phyloP scores from a whole-genome alignment of 2,888 invertebrate genomes.

The Amblyjoppa proteus region DNA sequence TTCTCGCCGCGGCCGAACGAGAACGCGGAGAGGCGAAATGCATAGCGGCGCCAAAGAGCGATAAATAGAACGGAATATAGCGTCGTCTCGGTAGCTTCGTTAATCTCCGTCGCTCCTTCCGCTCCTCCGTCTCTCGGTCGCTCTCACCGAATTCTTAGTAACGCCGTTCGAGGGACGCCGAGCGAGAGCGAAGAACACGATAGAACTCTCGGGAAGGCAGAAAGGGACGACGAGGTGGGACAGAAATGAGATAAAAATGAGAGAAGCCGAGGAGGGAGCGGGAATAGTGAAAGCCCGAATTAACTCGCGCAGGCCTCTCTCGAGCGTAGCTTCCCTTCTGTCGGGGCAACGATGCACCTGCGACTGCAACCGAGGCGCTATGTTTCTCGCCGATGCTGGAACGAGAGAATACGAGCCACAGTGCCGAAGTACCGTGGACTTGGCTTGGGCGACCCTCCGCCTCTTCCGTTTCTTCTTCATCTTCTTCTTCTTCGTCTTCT shows the following conservation, averaged over 20 bases:
- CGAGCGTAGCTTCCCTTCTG: slow-evolving; percentile 53
- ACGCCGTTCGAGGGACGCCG: slow-evolving; percentile 66
- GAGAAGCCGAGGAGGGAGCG: slow-evolving; percentile 57
- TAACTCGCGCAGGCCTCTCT: slow-evolving; percentile 72
- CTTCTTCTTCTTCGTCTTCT: slow-evolving; percentile 57
- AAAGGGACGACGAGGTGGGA: slow-evolving; percentile 61
- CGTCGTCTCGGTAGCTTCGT: slow-evolving; percentile 44
- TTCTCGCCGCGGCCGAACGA: slow-evolving; percentile 3
- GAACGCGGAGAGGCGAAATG: slow-evolving; percentile 7
- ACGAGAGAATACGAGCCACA: slow-evolving; percentile 37
- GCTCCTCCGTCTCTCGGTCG: slow-evolving; percentile 36
- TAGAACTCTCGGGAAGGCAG: slow-evolving; percentile 47
- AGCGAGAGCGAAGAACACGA: slow-evolving; percentile 64
- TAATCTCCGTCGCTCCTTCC: slow-evolving; percentile 55
- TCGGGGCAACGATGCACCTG: slow-evolving; percentile 72
- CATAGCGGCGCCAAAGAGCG: slow-evolving; percentile 73
- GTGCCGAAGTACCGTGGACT: neutral
- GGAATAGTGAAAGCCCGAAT: slow-evolving; percentile 73
- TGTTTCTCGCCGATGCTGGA: slow-evolving; percentile 58
- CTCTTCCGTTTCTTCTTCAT: slow-evolving; percentile 24
- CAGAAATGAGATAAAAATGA: slow-evolving; percentile 58
- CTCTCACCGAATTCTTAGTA: slow-evolving; percentile 74
- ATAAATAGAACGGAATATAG: slow-evolving; percentile 79
- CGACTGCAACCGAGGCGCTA: slow-evolving; percentile 64
- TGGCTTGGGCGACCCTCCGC: neutral